Evolutionary conservation across 2,888 invertebrate species (phyloP), one percentile per base, ranked within the genome.

Genomic region (Tupiocoris notatus): DNA sequence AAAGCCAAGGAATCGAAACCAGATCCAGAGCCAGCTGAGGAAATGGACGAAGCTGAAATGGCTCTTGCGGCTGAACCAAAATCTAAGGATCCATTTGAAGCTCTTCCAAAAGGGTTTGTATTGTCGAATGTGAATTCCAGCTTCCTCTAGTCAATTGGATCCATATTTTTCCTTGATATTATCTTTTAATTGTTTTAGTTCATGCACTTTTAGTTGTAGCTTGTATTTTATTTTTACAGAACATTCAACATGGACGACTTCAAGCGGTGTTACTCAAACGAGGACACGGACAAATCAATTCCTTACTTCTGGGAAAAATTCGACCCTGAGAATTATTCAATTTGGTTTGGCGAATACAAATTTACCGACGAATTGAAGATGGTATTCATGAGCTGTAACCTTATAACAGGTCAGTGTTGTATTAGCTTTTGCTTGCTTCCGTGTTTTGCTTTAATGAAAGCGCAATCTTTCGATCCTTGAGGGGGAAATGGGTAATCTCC

Each of bases 271-370:
- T 99, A 99, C 86, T 98, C 97, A 73, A 99, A 99, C 83, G 95
- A 99, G 85, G 95, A 95, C 25, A 96, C 95, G 83, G 86, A 89
- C 6, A 92, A 92, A 83, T 97, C 98, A 76, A 91, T 99, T 83
- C 96, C 98, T 0, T 98, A 95, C 85, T 99, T 99, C 88, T 99
- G 96, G 94, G 90, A 96, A 84, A 95, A 98, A 85, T 98, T 99
- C 83, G 99, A 99, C 85, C 88, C 94, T 6, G 92, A 96, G 84
- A 89, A 96, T 86, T 98, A 96, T 85, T 97, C 97, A 78, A 95
- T 99, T 85, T 99, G 99, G 99, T 90, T 89, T 80, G 92, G 95
- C 71, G 96, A 98, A 87, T 99, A 99, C 88, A 96, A 97, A 86
- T 98, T 94, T 86, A 92, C 92, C 78, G 88, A 95, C 78, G 98